Conservation (phyloP, 2,797 vertebrate genomes). For the Cetoscarus ocellatus region DNA sequence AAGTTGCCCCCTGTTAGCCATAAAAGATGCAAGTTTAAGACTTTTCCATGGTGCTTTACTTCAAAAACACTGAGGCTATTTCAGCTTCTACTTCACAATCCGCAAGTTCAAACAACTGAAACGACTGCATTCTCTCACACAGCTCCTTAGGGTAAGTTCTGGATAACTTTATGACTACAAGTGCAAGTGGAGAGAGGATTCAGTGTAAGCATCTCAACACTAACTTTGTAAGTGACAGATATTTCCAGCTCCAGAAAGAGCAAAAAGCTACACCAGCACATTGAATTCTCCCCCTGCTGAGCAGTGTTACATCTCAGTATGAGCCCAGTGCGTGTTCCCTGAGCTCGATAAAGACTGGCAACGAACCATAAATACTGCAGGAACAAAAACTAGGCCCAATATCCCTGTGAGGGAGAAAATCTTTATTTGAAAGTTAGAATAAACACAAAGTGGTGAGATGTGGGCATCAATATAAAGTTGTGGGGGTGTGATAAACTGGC, state of each 20-base stretch:
- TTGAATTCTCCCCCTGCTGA: neutral
- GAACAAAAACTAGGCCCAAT: neutral
- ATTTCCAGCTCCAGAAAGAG: constrained; percentile 8
- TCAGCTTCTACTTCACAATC: neutral
- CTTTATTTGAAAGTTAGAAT: constrained; percentile 31
- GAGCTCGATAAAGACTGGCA: constrained; percentile 4
- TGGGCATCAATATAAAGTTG: constrained; percentile 4
- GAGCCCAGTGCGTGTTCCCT: constrained; percentile 16
- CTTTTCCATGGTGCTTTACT: too few relatives aligned
- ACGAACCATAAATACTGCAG: constrained; percentile 7
- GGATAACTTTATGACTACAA: neutral
- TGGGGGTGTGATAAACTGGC: constrained; percentile 5
- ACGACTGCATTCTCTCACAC: neutral
- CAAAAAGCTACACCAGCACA: constrained; percentile 6
- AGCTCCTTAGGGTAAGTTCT: neutral
- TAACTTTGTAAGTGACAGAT: constrained; percentile 9
- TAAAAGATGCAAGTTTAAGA: too few relatives aligned
- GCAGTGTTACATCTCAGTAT: constrained; percentile 43
- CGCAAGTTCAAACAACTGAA: too few relatives aligned
- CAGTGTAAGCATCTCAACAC: neutral
- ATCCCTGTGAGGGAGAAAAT: neutral
- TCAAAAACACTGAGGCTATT: too few relatives aligned
- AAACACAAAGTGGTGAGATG: constrained; percentile 33
- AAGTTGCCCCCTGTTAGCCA: too few relatives aligned
- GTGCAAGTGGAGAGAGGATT: neutral